Base-by-base conservation (phyloP, 1,140 invertebrate species). In the Drosophila nigromelanica region DNA sequence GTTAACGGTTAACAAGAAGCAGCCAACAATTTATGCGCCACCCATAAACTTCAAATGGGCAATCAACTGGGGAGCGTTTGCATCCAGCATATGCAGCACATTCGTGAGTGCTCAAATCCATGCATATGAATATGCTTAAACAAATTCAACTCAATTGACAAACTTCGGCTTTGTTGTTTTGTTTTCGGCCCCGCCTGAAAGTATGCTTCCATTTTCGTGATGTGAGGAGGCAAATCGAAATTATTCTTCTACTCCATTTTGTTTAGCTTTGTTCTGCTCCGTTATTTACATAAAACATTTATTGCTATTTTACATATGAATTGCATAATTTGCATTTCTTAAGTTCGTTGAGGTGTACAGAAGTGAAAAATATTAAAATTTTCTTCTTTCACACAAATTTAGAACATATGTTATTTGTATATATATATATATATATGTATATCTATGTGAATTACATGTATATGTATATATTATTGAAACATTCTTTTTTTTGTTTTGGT, bases 41-140 rank as follows among this genome's bases (percentile, higher is more conserved):
- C 60, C 67, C 73, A 85, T 85, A 74, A 77, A 68, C 62, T 56
- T 59, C 8, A 60, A 73, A 52, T 66, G 80, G 73, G n/a, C 42
- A 43, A 43, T 59, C 62, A 60, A 55, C 50, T 30, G n/a, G n/a
- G n/a, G 10, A 24, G 35, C 54, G 58, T 60, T 60, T 61, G 60
- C 50, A 60, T 61, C n/a, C 37, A 30, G n/a, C 8, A n/a, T n/a
- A n/a, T n/a, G 24, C 37, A 30, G n/a, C 8, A 51, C 6, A 12
- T 18, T 39, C 33, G 51, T 42, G 39, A 42, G 37, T 58, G 10
- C 18, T 21, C 30, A 1, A 14, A 69, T 35, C 35, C 24, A 35
- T 51, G 15, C 12, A 40, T 4, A 14, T 1, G 27, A 66, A 48
- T 63, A 15, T 33, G n/a, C 39, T 14, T 10, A 14, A 14, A 24